Conservation (phyloP, 2,797 vertebrate species). For the Coreius guichenoti region DNA sequence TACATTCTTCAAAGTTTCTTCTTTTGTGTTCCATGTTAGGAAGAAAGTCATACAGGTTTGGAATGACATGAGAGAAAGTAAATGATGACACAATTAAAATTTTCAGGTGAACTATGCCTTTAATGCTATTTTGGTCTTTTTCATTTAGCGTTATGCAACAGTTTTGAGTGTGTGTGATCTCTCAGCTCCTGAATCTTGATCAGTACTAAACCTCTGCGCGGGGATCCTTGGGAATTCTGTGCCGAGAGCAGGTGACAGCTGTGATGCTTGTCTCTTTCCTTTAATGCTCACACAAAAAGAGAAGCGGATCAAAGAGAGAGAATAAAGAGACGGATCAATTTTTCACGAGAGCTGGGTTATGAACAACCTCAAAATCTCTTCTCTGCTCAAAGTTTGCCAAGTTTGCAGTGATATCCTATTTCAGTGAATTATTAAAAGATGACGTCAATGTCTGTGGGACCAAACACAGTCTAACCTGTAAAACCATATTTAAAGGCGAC, state of each 20-base stretch:
- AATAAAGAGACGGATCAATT: slow-evolving; percentile 55
- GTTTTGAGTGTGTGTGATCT: slow-evolving; percentile 26
- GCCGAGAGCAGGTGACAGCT: slow-evolving; percentile 2
- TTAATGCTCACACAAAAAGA: slow-evolving; percentile 36
- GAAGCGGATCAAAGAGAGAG: slow-evolving; percentile 33
- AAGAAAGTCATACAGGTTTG: background rate
- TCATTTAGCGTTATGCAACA: slow-evolving; percentile 8
- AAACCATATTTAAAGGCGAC: background rate
- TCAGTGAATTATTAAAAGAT: slow-evolving; percentile 30
- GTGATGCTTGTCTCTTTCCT: slow-evolving; percentile 2
- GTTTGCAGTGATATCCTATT: slow-evolving; percentile 8
- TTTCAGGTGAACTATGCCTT: background rate
- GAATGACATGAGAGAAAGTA: background rate
- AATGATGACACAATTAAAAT: background rate
- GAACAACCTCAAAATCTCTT: slow-evolving; percentile 39
- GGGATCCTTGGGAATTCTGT: slow-evolving; percentile 14
- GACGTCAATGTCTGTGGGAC: background rate
- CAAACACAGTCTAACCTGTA: background rate
- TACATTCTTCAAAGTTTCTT: background rate
- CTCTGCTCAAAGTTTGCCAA: slow-evolving; percentile 13
- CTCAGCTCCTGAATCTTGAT: slow-evolving; percentile 7
- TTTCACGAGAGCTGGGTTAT: slow-evolving; percentile 56
- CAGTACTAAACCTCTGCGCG: background rate
- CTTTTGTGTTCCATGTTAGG: background rate
- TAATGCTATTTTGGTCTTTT: slow-evolving; percentile 11